Conservation (phyloP, 2,888 invertebrate species). For the Philereme transversata region DNA sequence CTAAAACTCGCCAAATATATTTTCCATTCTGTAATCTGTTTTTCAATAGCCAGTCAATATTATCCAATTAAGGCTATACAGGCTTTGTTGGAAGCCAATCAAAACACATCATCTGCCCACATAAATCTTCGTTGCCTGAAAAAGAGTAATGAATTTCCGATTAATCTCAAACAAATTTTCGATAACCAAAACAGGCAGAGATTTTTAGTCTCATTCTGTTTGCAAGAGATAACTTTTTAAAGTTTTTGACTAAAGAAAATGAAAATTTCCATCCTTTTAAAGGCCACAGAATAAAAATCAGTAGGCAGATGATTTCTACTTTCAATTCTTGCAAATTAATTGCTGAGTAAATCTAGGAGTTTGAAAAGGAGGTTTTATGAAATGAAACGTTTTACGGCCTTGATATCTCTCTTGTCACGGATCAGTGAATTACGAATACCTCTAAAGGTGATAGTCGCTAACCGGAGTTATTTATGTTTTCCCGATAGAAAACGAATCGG, state of each 20-base stretch:
- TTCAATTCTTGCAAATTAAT: no score
- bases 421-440: background rate
- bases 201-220: no score
- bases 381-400: no score
- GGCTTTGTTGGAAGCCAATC: constrained; percentile 31
- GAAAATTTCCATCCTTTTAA: no score
- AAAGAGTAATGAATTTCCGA: constrained; percentile 37
- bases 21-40: constrained; percentile 31
- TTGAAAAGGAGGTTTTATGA: no score
- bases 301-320: no score
- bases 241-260: no score
- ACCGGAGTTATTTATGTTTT: constrained; percentile 1
- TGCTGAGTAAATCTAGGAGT: no score
- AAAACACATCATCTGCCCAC: constrained; percentile 34
- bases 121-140: constrained; percentile 41
- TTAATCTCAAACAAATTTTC: constrained; percentile 30
- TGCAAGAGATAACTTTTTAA: no score
- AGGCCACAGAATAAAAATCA: no score
- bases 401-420: background rate
- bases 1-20: no score
- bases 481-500: background rate
- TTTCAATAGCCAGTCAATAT: constrained; percentile 17
- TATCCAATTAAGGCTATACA: constrained; percentile 29
- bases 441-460: background rate
- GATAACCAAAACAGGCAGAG: constrained; percentile 23